A percentile compares a stretch with the other conserved stretches of the same genome.
These are phyloP conservation scores for Andrena flavipes DNA, from an alignment of 2,888 invertebrate genomes.

Conservation along the genomic window DNA sequence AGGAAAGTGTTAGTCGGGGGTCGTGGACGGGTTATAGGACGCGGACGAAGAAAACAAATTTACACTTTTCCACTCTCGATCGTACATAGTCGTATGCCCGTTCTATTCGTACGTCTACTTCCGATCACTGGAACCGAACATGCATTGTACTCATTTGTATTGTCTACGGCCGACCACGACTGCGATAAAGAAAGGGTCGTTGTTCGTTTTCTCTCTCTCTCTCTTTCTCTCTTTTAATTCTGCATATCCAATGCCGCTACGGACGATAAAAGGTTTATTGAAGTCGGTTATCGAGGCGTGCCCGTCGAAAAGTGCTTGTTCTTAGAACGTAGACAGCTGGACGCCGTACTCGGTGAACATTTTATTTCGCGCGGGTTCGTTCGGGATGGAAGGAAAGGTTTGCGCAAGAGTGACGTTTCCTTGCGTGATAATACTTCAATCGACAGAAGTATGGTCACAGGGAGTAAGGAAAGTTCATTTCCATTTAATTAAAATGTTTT, in stretches of 20 bases:
- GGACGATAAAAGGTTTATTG: constrained; percentile 16
- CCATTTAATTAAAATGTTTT: too few species aligned
- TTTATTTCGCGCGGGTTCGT: neutral
- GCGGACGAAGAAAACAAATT: constrained; percentile 47
- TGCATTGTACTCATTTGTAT: constrained; percentile 24
- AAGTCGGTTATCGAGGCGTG: constrained; percentile 9
- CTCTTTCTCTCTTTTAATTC: constrained; percentile 20
- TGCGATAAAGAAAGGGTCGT: constrained; percentile 4
- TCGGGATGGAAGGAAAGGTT: too few species aligned
- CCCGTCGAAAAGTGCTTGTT: neutral
- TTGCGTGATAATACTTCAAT: too few species aligned
- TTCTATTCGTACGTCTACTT: constrained; percentile 15
- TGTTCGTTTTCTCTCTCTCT: constrained; percentile 1
- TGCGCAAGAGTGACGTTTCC: too few species aligned
- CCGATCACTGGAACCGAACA: constrained; percentile 30
- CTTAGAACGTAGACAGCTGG: neutral
- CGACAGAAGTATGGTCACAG: too few species aligned
- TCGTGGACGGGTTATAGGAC: neutral
- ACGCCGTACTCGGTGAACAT: neutral
- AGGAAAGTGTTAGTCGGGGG: neutral
- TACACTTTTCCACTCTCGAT: constrained; percentile 24
- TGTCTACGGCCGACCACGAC: constrained; percentile 11
- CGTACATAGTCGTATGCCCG: constrained; percentile 1
- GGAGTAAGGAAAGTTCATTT: too few species aligned
- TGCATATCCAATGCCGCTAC: neutral